These are phyloP conservation scores for Athripsodes cinereus DNA, from an alignment of 2,888 invertebrate genomes.

Conservation along the genomic window DNA sequence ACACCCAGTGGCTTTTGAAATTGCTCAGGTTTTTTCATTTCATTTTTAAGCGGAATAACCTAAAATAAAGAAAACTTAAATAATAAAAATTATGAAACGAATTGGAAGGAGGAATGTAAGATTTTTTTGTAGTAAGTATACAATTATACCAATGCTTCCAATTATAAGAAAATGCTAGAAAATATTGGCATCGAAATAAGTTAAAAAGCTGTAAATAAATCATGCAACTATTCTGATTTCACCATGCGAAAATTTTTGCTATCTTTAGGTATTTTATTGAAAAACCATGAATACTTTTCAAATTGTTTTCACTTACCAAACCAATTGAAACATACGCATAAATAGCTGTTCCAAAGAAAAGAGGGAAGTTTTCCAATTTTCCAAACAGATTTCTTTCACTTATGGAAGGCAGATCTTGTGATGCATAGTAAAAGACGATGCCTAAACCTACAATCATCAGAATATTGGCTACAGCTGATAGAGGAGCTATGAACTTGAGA, in stretches of 20 bases:
- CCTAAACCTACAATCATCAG: constrained; percentile 69
- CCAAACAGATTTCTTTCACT: constrained; percentile 56
- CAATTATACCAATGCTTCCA: too few relatives aligned
- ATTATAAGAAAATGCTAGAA: too few relatives aligned
- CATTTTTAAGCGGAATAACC: constrained; percentile 91
- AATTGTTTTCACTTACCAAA: constrained; percentile 56
- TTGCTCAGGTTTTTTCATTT: constrained; percentile 73
- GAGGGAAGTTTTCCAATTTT: constrained; percentile 59
- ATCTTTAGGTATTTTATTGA: too few relatives aligned
- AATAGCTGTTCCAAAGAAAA: constrained; percentile 93
- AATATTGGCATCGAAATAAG: too few relatives aligned
- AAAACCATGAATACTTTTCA: too few relatives aligned
- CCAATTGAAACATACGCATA: constrained; percentile 97
- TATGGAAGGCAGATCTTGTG: constrained; percentile 63
- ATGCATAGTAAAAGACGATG: constrained; percentile 70
- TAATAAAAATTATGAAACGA: too few relatives aligned
- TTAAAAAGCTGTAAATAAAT: too few relatives aligned
- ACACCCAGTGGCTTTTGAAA: constrained; percentile 81
- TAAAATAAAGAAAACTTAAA: too few relatives aligned
- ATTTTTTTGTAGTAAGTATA: too few relatives aligned
- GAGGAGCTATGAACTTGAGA: constrained; percentile 68
- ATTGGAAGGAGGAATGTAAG: too few relatives aligned
- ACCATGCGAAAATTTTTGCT: too few relatives aligned
- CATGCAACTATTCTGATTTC: too few relatives aligned
- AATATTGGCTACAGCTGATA: constrained; percentile 72